Evolutionary conservation across 2,797 vertebrate genomes (phyloP).

Genomic region (Sternotherus odoratus): DNA sequence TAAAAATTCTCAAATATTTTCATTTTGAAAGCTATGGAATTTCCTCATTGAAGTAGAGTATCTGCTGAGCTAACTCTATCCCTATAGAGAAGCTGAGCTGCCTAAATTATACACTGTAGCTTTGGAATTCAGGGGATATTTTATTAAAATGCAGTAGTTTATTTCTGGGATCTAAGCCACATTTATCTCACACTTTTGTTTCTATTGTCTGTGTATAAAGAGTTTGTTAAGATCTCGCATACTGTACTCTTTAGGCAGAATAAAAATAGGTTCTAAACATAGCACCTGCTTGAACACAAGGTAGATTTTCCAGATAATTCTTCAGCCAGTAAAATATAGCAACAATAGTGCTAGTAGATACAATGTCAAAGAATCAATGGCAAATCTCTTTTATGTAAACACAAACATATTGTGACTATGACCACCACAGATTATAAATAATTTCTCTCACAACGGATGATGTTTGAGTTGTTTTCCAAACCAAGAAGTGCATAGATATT

Average conservation of each 20-base stretch:
- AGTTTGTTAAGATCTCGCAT: conserved; percentile 69
- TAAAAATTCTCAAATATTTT: conserved; percentile 44
- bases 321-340: conserved; percentile 26
- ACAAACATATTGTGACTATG: no score
- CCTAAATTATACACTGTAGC: conserved; percentile 44
- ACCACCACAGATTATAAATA: no score
- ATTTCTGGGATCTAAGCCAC: conserved; percentile 59
- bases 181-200: conserved; percentile 64
- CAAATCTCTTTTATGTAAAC: not conserved
- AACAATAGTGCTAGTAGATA: not conserved
- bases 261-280: conserved; percentile 72
- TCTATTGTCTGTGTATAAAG: conserved; percentile 59
- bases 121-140: conserved; percentile 51
- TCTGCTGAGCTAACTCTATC: conserved; percentile 46
- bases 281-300: conserved; percentile 53
- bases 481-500: not conserved
- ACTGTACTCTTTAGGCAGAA: conserved; percentile 56
- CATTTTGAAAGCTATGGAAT: conserved; percentile 42
- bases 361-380: not conserved
- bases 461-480: conserved; percentile 10
- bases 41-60: conserved; percentile 33
- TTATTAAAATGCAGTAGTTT: conserved; percentile 54
- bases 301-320: conserved; percentile 46
- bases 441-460: not conserved
- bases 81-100: conserved; percentile 14